Evolutionary conservation across 2,113 vertebrate genomes (phyloP).

Genomic region (Petrocephalus zakoni): DNA sequence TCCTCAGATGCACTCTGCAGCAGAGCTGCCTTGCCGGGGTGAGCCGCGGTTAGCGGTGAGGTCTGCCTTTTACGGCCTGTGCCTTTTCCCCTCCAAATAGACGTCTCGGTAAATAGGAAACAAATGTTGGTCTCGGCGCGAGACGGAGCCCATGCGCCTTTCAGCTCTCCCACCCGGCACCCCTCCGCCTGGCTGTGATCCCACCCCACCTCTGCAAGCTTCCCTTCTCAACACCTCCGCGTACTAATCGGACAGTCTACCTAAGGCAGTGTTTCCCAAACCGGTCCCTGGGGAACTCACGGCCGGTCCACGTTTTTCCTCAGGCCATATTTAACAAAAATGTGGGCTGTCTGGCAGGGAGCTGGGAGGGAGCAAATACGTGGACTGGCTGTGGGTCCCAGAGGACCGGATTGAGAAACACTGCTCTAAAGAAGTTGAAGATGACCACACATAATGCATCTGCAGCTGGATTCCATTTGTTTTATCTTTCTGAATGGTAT

Average conservation of each 20-base stretch:
- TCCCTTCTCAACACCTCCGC: not conserved
- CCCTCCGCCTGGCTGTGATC: not conserved
- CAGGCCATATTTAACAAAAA: not conserved
- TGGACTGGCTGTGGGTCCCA: not conserved
- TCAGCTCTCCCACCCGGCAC: not conserved
- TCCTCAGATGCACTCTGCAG: constrained; percentile 18
- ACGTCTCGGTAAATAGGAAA: constrained; percentile 21
- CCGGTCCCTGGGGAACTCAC: not conserved
- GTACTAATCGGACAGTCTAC: not conserved
- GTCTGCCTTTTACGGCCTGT: constrained; percentile 6
- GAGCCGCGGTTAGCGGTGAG: constrained; percentile 21
- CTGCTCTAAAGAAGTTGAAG: constrained; percentile 36
- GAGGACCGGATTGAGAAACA: not conserved
- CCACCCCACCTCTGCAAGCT: not conserved
- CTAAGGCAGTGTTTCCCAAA: not conserved
- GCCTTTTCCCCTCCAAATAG: not conserved
- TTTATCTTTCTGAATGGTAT: constrained; percentile 49
- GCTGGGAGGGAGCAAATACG: not conserved
- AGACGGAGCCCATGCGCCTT: not conserved
- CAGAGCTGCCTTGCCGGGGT: not conserved
- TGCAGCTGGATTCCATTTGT: constrained; percentile 47
- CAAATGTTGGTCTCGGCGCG: constrained; percentile 16
- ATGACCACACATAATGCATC: constrained; percentile 42
- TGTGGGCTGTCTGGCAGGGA: not conserved
- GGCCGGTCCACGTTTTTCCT: not conserved